These are phyloP conservation scores for Rhynchonycteris naso DNA, from an alignment of 2,797 vertebrate genomes.

Conservation along the genomic window DNA sequence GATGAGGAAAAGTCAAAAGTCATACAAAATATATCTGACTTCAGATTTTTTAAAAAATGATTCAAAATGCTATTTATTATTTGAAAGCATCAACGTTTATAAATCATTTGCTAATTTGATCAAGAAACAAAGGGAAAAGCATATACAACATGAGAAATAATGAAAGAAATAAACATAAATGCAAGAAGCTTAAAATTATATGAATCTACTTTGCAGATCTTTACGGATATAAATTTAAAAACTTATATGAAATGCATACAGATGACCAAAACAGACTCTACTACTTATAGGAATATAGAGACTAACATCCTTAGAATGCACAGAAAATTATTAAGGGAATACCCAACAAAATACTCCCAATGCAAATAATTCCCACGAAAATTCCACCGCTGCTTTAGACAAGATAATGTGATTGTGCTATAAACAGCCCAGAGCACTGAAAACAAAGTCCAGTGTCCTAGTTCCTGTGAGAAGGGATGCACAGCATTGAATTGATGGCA, in stretches of 20 bases:
- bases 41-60: no score
- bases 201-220: not conserved
- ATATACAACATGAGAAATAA: not conserved
- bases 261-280: not conserved
- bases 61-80: no score
- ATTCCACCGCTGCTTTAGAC: not conserved
- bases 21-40: no score
- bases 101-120: no score
- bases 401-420: no score
- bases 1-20: no score
- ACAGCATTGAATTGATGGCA: no score
- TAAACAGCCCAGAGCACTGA: not conserved
- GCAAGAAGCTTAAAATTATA: not conserved
- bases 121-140: no score
- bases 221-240: not conserved
- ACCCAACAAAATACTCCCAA: not conserved
- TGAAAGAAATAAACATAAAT: not conserved
- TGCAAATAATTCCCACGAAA: not conserved
- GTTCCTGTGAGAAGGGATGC: no score
- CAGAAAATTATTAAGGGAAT: not conserved
- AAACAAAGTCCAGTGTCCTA: no score
- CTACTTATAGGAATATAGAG: not conserved
- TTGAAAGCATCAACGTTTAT: no score
- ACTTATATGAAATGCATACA: not conserved
- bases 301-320: not conserved